phyloP scores from a whole-genome alignment of 2,113 vertebrate genomes.

The Callocephalon fimbriatum region DNA sequence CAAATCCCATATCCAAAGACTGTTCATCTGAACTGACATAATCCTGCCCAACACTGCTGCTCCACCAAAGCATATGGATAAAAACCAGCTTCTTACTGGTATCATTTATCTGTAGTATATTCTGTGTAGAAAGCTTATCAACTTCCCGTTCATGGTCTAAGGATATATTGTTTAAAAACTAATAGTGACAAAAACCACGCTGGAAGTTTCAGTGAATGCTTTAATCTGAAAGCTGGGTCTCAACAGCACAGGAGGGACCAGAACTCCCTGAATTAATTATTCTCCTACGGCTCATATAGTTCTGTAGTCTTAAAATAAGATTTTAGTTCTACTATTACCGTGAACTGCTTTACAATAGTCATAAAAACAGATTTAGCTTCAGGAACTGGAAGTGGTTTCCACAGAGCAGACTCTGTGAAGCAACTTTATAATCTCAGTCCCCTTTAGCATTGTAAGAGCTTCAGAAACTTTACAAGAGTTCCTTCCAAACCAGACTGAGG shows the following conservation, averaged over 20 bases:
- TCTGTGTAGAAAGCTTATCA: fast-evolving
- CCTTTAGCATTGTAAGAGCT: background rate
- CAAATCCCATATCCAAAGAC: background rate
- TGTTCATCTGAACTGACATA: background rate
- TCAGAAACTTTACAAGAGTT: background rate
- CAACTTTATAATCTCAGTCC: background rate
- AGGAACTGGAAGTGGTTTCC: background rate
- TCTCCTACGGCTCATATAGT: background rate
- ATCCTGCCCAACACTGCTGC: background rate
- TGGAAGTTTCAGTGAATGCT: background rate
- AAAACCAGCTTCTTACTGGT: background rate
- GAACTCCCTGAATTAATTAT: background rate
- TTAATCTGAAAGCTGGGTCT: background rate
- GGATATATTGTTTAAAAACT: background rate
- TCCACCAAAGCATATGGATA: fast-evolving
- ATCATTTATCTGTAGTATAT: background rate
- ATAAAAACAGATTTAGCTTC: background rate
- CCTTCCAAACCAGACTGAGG: background rate
- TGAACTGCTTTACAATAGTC: fast-evolving
- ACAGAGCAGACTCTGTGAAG: background rate
- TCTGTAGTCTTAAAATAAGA: background rate
- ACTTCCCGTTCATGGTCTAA: background rate
- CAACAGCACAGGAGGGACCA: fast-evolving
- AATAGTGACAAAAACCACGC: background rate
- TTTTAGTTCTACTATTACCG: fast-evolving